Conservation (phyloP, 2,888 invertebrate genomes). For the Acronicta leporina region DNA sequence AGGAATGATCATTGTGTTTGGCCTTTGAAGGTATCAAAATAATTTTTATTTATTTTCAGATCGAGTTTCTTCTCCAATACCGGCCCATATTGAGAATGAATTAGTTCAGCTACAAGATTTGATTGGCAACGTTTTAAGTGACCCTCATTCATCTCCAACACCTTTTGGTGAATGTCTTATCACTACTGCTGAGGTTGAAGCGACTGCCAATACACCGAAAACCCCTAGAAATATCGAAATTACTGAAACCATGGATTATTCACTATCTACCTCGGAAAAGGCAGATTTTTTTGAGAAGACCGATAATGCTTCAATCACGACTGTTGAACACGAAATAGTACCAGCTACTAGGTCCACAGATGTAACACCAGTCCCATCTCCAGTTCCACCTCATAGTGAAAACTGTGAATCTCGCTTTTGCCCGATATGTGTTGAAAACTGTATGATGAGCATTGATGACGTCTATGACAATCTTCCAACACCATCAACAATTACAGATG, state of each 20-base stretch:
- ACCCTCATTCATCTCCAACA: slow-evolving; percentile 12
- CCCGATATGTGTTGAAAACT: slow-evolving; percentile 19
- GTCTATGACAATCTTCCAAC: slow-evolving; percentile 22
- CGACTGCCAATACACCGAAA: too few species aligned
- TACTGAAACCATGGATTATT: too few species aligned
- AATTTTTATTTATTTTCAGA: slow-evolving; percentile 21
- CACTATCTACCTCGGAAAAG: too few species aligned
- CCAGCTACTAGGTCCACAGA: too few species aligned
- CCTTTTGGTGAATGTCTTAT: slow-evolving; percentile 17
- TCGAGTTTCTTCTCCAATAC: too few species aligned
- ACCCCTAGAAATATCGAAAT: too few species aligned
- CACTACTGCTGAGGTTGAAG: slow-evolving; percentile 22
- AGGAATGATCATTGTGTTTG: slow-evolving; percentile 11
- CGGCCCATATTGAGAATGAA: too few species aligned
- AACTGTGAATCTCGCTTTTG: slow-evolving; percentile 21
- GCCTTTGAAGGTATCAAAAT: slow-evolving; percentile 15
- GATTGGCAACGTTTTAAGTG: slow-evolving; percentile 17
- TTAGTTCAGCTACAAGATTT: too few species aligned
- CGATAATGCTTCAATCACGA: too few species aligned
- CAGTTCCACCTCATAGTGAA: slow-evolving; percentile 20
- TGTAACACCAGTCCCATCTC: too few species aligned
- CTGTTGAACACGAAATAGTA: too few species aligned
- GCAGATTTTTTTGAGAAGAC: too few species aligned
- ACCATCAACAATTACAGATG: slow-evolving; percentile 15
- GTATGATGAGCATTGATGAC: slow-evolving; percentile 20